Evolutionary conservation across 1,140 invertebrate genomes (phyloP), one percentile per base, ranked within the genome.

Genomic region (Drosophila aff.): DNA sequence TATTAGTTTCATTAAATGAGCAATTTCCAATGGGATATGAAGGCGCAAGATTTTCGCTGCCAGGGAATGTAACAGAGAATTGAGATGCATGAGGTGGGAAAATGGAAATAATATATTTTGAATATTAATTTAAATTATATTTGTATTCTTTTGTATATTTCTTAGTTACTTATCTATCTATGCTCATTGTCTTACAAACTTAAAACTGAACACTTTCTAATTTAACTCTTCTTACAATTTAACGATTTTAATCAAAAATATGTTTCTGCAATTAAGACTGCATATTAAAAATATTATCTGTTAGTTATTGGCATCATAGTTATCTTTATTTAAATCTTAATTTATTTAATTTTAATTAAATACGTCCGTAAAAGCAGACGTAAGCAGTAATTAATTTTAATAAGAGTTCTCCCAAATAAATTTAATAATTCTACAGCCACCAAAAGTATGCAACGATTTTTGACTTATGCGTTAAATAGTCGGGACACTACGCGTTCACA

Each of bases 1-100:
- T 82, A 87, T 84, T 87, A 89, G 84, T 89, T 84, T 78, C 57
- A 89, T 84, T 89, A 87, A 84, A 89, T 83, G 80, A 81, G 73
- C 84, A 89, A 89, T 83, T 87, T 67, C 63, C 65, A 72, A 61
- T 66, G 62, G 53, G 13, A 49, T 23, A 33, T 28, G 15, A 23
- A 71, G 33, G 26, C 40, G 31, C 33, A 57, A 41, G 26, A 11
- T 21, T 15, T 31, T 41, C 18, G 16, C 5, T 31, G 18, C 4
- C 33, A 21, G 13, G 23, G 8, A 53, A 40, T 28, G 18, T 52
- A 7, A 9, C 33, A 1, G 16, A 5, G 21, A 55, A 36, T 23
- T 26, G 41, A 40, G 40, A 43, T 43, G 57, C 57, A 59, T 28
- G 55, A 1, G 10, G n/a, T 18, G n/a, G 2, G 6, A 33, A 52